Evolutionary conservation across 1,140 invertebrate genomes (phyloP).

Genomic region (Spodoptera litura): DNA sequence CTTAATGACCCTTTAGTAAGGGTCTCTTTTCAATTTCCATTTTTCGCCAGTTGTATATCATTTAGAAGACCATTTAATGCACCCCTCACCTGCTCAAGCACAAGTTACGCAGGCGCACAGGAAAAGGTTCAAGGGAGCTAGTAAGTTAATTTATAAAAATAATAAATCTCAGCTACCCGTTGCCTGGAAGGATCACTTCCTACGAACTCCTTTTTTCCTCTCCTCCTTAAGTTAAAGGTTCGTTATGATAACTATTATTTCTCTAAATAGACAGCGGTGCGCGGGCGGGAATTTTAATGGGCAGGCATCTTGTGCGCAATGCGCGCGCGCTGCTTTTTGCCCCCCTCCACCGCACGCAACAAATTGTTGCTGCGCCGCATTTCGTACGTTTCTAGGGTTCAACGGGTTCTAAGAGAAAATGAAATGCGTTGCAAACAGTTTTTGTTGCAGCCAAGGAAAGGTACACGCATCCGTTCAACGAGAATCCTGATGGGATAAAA

Average conservation of each 20-base stretch:
- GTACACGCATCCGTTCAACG: constrained; percentile 10
- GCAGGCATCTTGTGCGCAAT: constrained; percentile 58
- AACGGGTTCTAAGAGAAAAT: constrained; percentile 45
- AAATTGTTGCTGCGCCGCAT: constrained; percentile 60
- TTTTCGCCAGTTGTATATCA: no score
- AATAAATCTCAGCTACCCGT: constrained; percentile 1
- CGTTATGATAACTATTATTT: constrained; percentile 64
- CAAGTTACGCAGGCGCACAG: no score
- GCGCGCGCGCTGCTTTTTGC: constrained; percentile 61
- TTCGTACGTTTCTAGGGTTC: constrained; percentile 53
- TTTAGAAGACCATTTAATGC: no score
- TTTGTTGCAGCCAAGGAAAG: constrained; percentile 21
- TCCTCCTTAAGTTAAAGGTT: constrained; percentile 33
- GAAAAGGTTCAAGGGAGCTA: not conserved
- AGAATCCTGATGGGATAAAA: constrained; percentile 29
- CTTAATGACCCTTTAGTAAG: no score
- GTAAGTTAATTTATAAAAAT: not conserved
- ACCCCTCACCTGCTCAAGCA: no score
- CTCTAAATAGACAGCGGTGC: constrained; percentile 71
- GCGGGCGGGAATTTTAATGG: constrained; percentile 76
- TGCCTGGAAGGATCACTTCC: not conserved
- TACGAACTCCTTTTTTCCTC: constrained; percentile 9
- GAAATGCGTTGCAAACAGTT: constrained; percentile 40
- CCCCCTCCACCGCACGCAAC: constrained; percentile 50
- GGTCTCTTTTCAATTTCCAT: no score